Evolutionary conservation across 2,113 vertebrate genomes (phyloP).

Genomic region (Vulpes vulpes): DNA sequence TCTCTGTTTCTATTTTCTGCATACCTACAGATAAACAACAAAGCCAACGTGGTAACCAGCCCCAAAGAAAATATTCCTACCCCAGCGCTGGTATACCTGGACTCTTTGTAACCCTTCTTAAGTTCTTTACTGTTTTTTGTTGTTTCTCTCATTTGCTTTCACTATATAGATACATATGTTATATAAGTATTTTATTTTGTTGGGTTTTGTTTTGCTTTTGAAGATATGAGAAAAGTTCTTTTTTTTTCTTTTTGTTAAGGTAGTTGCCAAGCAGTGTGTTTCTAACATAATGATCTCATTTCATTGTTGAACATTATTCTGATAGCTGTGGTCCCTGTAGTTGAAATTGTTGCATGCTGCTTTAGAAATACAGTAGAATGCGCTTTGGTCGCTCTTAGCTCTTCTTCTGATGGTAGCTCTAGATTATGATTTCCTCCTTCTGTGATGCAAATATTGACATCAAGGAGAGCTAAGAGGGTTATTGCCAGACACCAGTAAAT

Average conservation of each 20-base stretch:
- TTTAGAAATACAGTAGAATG: conserved; percentile 83
- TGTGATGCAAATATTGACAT: conserved; percentile 42
- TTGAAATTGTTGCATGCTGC: conserved; percentile 87
- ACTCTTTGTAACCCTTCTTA: conserved; percentile 87
- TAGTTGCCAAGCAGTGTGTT: conserved; percentile 82
- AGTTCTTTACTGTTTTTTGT: conserved; percentile 87
- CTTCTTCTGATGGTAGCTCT: conserved; percentile 84
- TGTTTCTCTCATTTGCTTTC: conserved; percentile 79
- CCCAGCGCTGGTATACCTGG: conserved; percentile 97
- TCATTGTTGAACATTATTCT: conserved; percentile 77
- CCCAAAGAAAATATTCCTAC: conserved; percentile 96
- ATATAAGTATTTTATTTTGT: neutral
- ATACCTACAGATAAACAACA: conserved; percentile 98
- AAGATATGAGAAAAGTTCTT: conserved; percentile 75
- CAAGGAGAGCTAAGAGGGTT: conserved; percentile 87
- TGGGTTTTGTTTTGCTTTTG: conserved; percentile 80
- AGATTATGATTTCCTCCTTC: conserved; percentile 59
- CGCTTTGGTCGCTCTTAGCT: conserved; percentile 86
- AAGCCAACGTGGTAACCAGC: conserved; percentile 98
- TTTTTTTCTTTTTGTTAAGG: conserved; percentile 74
- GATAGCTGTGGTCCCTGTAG: conserved; percentile 75
- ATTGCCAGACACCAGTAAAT: conserved; percentile 80
- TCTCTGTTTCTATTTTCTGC: conserved; percentile 93
- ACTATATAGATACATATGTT: conserved; percentile 44
- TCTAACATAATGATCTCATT: conserved; percentile 83